These are phyloP conservation scores for Rhea americana DNA, from an alignment of 2,113 vertebrate species.

Conservation along the genomic window DNA sequence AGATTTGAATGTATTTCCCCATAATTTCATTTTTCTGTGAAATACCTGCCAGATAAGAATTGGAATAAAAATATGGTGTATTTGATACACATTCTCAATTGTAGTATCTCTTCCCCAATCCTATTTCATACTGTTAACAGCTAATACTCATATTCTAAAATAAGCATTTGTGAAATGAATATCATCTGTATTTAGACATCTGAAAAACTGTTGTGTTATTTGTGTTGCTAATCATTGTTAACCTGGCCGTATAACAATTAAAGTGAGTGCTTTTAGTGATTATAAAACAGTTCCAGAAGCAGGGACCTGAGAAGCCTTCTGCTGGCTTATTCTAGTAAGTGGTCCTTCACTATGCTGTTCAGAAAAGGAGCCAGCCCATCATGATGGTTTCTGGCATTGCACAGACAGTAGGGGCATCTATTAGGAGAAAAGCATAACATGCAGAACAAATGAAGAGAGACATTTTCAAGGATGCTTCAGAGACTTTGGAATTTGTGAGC, in stretches of 20 bases:
- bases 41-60: not conserved
- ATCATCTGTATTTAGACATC: not conserved
- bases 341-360: rapidly evolving
- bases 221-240: not conserved
- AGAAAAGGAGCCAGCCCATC: not conserved
- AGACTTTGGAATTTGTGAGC: conserved; percentile 45
- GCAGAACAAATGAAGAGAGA: not conserved
- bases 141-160: not conserved
- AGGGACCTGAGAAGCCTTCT: not conserved
- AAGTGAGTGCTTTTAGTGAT: not conserved
- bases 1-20: not conserved
- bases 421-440: not conserved
- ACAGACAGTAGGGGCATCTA: not conserved
- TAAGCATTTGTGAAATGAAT: not conserved
- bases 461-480: not conserved
- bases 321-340: not conserved
- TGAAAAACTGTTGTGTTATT: not conserved
- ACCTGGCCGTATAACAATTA: not conserved
- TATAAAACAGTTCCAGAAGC: not conserved
- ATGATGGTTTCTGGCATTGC: not conserved
- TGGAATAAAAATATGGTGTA: not conserved
- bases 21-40: not conserved
- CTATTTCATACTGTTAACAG: not conserved
- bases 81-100: not conserved
- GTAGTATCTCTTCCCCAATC: not conserved